Percentiles rank a stretch among this genome's conserved stretches.
Conservation (phyloP, 2,888 invertebrate species). For the Criorhina ranunculi region DNA sequence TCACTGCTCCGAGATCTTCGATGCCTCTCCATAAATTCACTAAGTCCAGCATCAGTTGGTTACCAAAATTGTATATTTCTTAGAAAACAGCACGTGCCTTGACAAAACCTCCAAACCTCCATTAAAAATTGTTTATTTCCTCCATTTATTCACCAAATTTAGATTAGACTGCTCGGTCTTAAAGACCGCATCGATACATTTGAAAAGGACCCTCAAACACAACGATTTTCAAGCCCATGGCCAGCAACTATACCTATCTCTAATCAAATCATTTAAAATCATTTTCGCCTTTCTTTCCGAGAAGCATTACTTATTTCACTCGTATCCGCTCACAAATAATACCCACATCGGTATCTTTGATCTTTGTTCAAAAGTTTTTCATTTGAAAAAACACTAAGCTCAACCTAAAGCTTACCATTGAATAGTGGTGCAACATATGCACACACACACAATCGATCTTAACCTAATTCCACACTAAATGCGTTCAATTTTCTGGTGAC, state of each 20-base stretch:
- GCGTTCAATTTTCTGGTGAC: constrained; percentile 38
- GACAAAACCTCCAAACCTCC: neutral
- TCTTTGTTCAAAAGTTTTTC: constrained; percentile 7
- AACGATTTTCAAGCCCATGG: constrained; percentile 3
- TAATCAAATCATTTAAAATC: constrained; percentile 7
- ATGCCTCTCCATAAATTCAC: too few species aligned
- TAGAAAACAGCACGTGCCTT: too few species aligned
- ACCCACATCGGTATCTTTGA: constrained; percentile 28
- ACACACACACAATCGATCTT: constrained; percentile 47
- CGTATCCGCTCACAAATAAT: constrained; percentile 8
- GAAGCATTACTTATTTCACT: constrained; percentile 9
- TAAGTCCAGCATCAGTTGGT: too few species aligned
- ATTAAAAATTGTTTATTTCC: neutral
- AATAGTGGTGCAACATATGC: constrained; percentile 23
- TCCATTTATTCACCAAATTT: neutral
- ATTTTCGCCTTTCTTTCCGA: constrained; percentile 34
- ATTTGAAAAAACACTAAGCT: neutral
- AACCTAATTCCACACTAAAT: constrained; percentile 37
- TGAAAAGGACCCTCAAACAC: constrained; percentile 11
- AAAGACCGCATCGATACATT: neutral
- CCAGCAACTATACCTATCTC: neutral
- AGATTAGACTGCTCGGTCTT: neutral
- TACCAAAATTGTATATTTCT: too few species aligned
- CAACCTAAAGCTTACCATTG: constrained; percentile 1
- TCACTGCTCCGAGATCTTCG: too few species aligned